Evolutionary conservation across 2,888 invertebrate species (phyloP).

Genomic region (Herminia tarsipennalis): DNA sequence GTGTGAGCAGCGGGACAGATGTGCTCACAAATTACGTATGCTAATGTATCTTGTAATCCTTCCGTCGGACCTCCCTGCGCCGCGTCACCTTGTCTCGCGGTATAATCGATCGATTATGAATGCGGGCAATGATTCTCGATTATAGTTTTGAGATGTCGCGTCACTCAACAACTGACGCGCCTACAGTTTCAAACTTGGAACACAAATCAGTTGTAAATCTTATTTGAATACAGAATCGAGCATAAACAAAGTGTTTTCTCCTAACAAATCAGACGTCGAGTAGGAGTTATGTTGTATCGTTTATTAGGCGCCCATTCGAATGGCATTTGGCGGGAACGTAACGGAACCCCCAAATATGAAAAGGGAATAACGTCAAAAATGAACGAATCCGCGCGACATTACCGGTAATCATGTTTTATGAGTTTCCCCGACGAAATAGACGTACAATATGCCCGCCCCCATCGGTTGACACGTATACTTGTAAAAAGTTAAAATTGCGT

Average conservation of each 20-base stretch:
- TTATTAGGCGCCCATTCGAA: conserved; percentile 40
- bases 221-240: conserved; percentile 29
- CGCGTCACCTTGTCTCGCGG: conserved; percentile 60
- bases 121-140: conserved; percentile 54
- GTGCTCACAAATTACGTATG: conserved; percentile 82
- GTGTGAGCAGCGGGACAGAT: conserved; percentile 61
- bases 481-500: conserved; percentile 74
- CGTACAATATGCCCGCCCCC: conserved; percentile 60
- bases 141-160: conserved; percentile 48
- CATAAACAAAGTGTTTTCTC: conserved; percentile 23
- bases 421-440: conserved; percentile 71
- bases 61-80: conserved; percentile 77
- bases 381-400: conserved; percentile 70
- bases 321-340: conserved; percentile 36
- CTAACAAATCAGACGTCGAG: conserved; percentile 22
- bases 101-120: conserved; percentile 75
- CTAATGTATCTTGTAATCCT: conserved; percentile 80
- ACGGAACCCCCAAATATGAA: conserved; percentile 49
- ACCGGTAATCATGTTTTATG: conserved; percentile 79
- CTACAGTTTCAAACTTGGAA: conserved; percentile 35
- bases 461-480: conserved; percentile 65
- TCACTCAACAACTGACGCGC: conserved; percentile 43
- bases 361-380: conserved; percentile 61
- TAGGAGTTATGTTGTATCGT: conserved; percentile 19
- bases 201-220: conserved; percentile 11